Evolutionary conservation across 2,888 invertebrate species (phyloP), one percentile per base, ranked within the genome.

Genomic region (Disparrhopalites patrizii): DNA sequence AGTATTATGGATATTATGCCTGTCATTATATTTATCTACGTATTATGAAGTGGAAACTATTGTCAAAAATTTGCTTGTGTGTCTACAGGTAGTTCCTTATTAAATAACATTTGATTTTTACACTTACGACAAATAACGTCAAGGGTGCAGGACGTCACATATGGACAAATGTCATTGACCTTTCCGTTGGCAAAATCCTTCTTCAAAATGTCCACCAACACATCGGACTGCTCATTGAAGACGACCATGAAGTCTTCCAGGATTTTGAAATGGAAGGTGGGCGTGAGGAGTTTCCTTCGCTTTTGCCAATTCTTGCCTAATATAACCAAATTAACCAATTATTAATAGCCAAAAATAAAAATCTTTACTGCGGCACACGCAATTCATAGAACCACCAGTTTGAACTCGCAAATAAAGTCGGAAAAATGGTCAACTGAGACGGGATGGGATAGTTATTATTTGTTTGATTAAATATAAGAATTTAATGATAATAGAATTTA

Each of bases 191-290:
- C 3, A 15, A 33, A 51, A n/a, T 62, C 50, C n/a, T 38, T 58
- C 30, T 55, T 27, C 7, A 68, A 10, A 64, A 80, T 77, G 30
- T 77, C 74, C 13, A 75, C 72, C 7, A 75, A 70, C 5, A 31
- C 31, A 7, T 23, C 1, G 2, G 79, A 70, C 71, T 83, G 81
- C 57, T 81, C 78, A 71, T 82, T 82, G 75, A 82, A 81, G 20
- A 82, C 79, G 4, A 77, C 76, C 20, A 81, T 68, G 69, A 82
- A 82, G 68, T 81, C 81, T 66, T 80, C 77, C 43, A 82, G 77
- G 61, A 83, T 82, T 68, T 80, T 79, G 75, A 81, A 82, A 74
- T 82, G 82, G 71, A 82, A 82, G 1, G 82, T 79, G 8, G 82
- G 82, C 0, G 82, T 83, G 7, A 64, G 33, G 7, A 64, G 31